A percentile compares a stretch with the other conserved stretches of the same genome.
Evolutionary conservation across 2,888 invertebrate species (phyloP).

Genomic region (Catonia carolina): DNA sequence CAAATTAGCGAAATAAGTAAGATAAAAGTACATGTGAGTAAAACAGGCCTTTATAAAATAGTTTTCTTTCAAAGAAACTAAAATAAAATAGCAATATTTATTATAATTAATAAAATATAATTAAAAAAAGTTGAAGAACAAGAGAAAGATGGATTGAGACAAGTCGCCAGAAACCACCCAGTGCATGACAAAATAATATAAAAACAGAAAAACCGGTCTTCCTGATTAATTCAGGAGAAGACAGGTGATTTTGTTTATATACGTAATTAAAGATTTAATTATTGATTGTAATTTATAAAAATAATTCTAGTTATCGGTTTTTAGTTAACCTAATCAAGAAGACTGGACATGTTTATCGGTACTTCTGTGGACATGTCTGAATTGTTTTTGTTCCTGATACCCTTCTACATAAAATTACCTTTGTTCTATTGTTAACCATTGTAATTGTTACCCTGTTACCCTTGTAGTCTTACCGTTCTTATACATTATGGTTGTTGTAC

Average conservation of each 20-base stretch:
- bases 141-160: neutral
- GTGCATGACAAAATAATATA: neutral
- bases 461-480: slow-evolving; percentile 34
- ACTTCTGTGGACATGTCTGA: slow-evolving; percentile 11
- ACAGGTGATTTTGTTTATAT: slow-evolving; percentile 21
- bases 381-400: slow-evolving; percentile 23
- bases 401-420: slow-evolving; percentile 17
- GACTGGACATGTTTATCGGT: slow-evolving; percentile 16
- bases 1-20: no score
- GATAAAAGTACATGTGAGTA: no score
- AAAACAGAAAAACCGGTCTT: neutral
- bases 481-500: slow-evolving; percentile 35
- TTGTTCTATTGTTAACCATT: slow-evolving; percentile 33
- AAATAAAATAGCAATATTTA: no score
- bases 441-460: slow-evolving; percentile 34
- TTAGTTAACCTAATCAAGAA: slow-evolving; percentile 24
- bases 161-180: neutral
- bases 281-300: slow-evolving; percentile 33
- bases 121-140: no score
- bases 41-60: no score
- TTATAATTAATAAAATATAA: no score
- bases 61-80: no score
- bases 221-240: neutral
- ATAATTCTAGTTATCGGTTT: slow-evolving; percentile 25
- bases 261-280: slow-evolving; percentile 26